A percentile compares a stretch with the other conserved stretches of the same genome.
Evolutionary conservation across 2,888 invertebrate genomes (phyloP).

Genomic region (Acanthococcus lagerstroemiae): DNA sequence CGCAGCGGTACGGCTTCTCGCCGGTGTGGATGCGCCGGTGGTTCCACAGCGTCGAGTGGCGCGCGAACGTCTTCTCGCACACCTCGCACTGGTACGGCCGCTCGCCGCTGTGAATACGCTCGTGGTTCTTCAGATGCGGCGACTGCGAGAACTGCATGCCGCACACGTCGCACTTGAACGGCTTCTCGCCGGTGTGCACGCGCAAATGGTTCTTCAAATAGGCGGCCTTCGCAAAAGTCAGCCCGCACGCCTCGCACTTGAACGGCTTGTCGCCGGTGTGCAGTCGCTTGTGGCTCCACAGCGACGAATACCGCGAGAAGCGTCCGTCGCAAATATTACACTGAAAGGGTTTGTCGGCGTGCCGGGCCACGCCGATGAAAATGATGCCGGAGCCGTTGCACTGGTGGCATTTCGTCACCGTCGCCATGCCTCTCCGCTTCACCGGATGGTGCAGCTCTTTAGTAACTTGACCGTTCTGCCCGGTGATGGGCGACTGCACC

Average conservation of each 20-base stretch:
- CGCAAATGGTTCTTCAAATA: slow-evolving; percentile 80
- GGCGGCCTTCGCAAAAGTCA: slow-evolving; percentile 82
- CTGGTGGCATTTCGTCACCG: slow-evolving; percentile 78
- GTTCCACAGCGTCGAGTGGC: slow-evolving; percentile 81
- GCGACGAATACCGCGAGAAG: slow-evolving; percentile 56
- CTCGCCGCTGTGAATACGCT: slow-evolving; percentile 78
- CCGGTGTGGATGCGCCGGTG: slow-evolving; percentile 80
- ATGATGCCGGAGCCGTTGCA: slow-evolving; percentile 82
- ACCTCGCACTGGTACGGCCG: slow-evolving; percentile 80
- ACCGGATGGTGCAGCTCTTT: slow-evolving; percentile 59
- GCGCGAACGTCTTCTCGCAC: slow-evolving; percentile 78
- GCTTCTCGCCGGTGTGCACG: slow-evolving; percentile 63
- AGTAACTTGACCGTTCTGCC: slow-evolving; percentile 32
- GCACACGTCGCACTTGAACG: slow-evolving; percentile 65
- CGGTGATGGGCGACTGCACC: slow-evolving; percentile 5
- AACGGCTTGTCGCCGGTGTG: slow-evolving; percentile 77
- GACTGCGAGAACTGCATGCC: slow-evolving; percentile 86
- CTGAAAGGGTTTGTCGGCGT: slow-evolving; percentile 67
- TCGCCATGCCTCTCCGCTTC: slow-evolving; percentile 69
- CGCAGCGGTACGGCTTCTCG: slow-evolving; percentile 71
- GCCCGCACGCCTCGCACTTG: slow-evolving; percentile 76
- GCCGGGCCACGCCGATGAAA: slow-evolving; percentile 42
- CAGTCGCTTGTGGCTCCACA: slow-evolving; percentile 81
- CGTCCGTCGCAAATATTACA: slow-evolving; percentile 69
- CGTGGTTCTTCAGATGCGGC: slow-evolving; percentile 79